phyloP scores from a whole-genome alignment of 2,113 vertebrate species.

The Chloropsis cyanopogon region DNA sequence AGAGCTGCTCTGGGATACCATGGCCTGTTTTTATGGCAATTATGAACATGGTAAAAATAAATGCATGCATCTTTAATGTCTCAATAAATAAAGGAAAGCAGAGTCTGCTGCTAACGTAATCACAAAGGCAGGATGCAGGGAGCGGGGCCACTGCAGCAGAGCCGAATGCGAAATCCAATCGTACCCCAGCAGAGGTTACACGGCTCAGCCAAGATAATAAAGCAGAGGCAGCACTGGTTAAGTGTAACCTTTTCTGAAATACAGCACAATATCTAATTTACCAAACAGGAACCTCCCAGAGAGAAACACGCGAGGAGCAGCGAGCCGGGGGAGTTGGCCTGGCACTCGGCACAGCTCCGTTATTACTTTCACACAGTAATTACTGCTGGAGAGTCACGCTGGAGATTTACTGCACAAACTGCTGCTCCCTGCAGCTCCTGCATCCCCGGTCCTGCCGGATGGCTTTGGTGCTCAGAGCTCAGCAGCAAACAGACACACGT shows the following conservation, averaged over 20 bases:
- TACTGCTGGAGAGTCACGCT: conserved; percentile 52
- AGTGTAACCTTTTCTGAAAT: conserved; percentile 64
- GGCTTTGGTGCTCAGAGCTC: neutral
- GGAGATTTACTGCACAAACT: conserved; percentile 59
- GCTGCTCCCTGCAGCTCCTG: conserved; percentile 15
- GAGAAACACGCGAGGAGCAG: conserved; percentile 49
- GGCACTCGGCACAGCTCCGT: conserved; percentile 2
- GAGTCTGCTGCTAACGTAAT: conserved; percentile 50
- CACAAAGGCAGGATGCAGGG: conserved; percentile 46
- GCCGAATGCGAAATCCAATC: conserved; percentile 16
- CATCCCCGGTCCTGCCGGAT: conserved; percentile 7
- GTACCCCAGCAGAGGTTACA: conserved; percentile 36
- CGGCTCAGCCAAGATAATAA: conserved; percentile 52
- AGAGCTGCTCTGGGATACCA: neutral
- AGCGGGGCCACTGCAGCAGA: neutral
- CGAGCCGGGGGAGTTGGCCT: conserved; percentile 39
- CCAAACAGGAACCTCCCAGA: conserved; percentile 55
- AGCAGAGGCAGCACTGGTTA: conserved; percentile 48
- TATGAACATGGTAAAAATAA: conserved; percentile 63
- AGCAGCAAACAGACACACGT: neutral
- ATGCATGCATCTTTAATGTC: conserved; percentile 62
- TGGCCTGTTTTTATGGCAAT: conserved; percentile 46
- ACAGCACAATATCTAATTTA: conserved; percentile 67
- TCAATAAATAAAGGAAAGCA: conserved; percentile 60
- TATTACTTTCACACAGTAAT: conserved; percentile 70